Base-by-base conservation (phyloP, 2,888 invertebrate genomes). In the Epiblema foenella region DNA sequence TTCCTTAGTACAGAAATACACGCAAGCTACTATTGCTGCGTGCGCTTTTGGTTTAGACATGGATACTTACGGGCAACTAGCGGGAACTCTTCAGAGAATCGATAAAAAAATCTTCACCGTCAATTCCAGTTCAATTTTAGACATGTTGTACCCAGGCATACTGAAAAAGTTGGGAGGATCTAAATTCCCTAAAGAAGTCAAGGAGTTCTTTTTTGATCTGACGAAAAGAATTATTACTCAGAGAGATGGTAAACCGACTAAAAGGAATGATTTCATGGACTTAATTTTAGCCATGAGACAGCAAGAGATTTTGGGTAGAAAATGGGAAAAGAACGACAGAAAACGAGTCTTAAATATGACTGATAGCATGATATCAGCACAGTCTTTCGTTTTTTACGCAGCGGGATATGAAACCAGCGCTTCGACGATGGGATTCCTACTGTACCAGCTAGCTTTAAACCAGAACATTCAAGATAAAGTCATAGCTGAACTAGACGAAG, bases 381-480 rank as follows among this genome's bases (percentile, higher is more conserved):
- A 74, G 24, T 56, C 68, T 11, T 71, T 71, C 75, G 79, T 91
- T 17, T 92, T 93, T 75, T 92, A 89, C 70, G 79, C 82, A 1
- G 94, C 86, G 10, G 73, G 73, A 1, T 74, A 71, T 18, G 68
- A 74, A 17, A 71, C 73, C 4, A 66, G 64, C 20, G 71, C 73
- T 1, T 39, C 68, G 2, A 65, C 65, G 1, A 68, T 74, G 71
- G 58, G 42, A 37, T 74, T 74, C 37, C 39, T 70, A 29, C 37
- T 74, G 57, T 69, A 74, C 57, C 60, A 68, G 18, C 57, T 74
- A 10, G 73, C 73, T 24, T 29, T 65, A 10, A 52, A 74, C 10
- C 65, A 60, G 15, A 79, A 88, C 0, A 74, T 92, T 0, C 93
- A 93, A 77, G 81, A 84, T 0, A 89, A 83, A 76, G 57, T 89